Evolutionary conservation across 2,888 invertebrate species (phyloP), one percentile per base, ranked within the genome.

Genomic region (Macrophya annulata): DNA sequence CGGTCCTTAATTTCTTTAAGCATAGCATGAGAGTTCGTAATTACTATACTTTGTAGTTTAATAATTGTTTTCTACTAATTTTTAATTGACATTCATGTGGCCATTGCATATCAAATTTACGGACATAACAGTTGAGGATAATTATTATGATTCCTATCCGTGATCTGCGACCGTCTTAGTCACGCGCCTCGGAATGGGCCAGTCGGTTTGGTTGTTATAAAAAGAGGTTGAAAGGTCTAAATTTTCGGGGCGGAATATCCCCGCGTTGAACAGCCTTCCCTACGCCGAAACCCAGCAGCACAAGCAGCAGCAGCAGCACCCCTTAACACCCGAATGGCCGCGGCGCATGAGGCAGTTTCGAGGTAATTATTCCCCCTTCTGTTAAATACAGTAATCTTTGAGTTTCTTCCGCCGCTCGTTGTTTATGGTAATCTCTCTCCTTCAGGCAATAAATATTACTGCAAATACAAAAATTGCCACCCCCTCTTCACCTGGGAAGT

Each of bases 381-480:
- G 91, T 90, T 91, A 91, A 91, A 91, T 90, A 91, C 91, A 90
- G 91, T 92, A 92, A 92, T 92, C 90, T 90, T 89, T 90, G 91
- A 89, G 90, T 91, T 91, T 90, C 91, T 90, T 90, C 89, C 88
- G 87, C 74, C 87, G 88, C 84, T 87, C 87, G 90, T 92, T 92
- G 92, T 93, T 93, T 91, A 93, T 92, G 93, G 91, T 92, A 92
- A 92, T 93, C 90, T 90, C 86, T 92, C 90, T 90, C 87, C 87
- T 89, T 87, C 87, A 87, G 87, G 91, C 91, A 90, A 92, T 92
- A 93, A 92, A 93, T 93, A 93, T 91, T 91, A 90, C 86, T 74
- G 89, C 91, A 92, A 92, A 92, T 92, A 91, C 91, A 92, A 92
- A 93, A 92, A 93, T 93, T 92, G 90, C 91, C 90, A 89, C 89